Percentiles rank a stretch among this genome's conserved stretches.
These are phyloP conservation scores for Drosophila ironensis DNA, from an alignment of 1,140 invertebrate genomes.

Conservation along the genomic window DNA sequence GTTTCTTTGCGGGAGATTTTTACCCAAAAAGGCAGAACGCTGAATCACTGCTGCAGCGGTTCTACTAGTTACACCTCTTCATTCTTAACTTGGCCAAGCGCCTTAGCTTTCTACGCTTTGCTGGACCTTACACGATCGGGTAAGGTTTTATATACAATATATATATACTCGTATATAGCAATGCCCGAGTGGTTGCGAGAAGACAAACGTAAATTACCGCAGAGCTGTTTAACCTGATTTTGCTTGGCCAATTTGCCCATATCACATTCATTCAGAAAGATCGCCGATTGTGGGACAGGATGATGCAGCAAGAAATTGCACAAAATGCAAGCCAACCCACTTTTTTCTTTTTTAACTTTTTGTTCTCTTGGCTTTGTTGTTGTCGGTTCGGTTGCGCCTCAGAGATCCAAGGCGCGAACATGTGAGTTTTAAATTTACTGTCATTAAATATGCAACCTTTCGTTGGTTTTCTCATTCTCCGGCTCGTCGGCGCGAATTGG, in stretches of 20 bases:
- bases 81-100: constrained; percentile 7
- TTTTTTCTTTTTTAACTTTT: constrained; percentile 25
- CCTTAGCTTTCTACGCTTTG: constrained; percentile 62
- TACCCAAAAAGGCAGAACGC: not conserved
- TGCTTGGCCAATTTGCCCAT: constrained; percentile 54
- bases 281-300: constrained; percentile 27
- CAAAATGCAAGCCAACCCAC: constrained; percentile 56
- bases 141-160: constrained; percentile 24
- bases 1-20: not conserved
- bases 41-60: constrained; percentile 31
- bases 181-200: constrained; percentile 17
- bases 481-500: not conserved
- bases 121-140: constrained; percentile 31
- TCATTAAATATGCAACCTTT: constrained; percentile 51
- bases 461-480: constrained; percentile 8
- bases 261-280: constrained; percentile 68
- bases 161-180: not conserved
- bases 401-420: constrained; percentile 47
- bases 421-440: constrained; percentile 46
- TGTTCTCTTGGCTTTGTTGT: constrained; percentile 1
- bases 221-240: constrained; percentile 76
- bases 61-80: constrained; percentile 3
- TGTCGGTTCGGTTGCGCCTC: constrained; percentile 6
- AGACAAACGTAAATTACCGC: constrained; percentile 62
- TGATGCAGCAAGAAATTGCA: constrained; percentile 60